phyloP scores from a whole-genome alignment of 2,113 vertebrate genomes.

The Nannobrachium achirus region DNA sequence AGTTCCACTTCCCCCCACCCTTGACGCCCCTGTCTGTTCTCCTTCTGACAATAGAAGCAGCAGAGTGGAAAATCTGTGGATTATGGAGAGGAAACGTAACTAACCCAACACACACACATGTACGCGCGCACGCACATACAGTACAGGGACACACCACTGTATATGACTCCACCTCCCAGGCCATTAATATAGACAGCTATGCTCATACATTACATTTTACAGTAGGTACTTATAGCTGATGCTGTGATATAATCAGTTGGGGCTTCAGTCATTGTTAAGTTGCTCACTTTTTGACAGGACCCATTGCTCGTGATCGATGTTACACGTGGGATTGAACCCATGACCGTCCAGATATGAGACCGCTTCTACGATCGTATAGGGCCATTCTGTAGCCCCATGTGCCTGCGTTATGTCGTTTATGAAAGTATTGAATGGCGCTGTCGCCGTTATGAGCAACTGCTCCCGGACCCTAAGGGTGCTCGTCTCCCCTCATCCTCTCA shows the following conservation, averaged over 20 bases:
- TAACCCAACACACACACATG: constrained; percentile 30
- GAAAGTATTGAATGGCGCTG: constrained; percentile 48
- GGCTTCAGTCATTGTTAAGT: no score
- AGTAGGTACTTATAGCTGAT: no score
- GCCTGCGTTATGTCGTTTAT: constrained; percentile 37
- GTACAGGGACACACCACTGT: background rate
- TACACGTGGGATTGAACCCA: no score
- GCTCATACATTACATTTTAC: background rate
- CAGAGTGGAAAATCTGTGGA: constrained; percentile 69
- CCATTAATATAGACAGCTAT: constrained; percentile 50
- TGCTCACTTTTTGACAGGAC: no score
- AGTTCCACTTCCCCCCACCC: no score
- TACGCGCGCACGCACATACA: constrained; percentile 15
- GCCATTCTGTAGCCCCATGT: constrained; percentile 7
- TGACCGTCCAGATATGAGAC: no score
- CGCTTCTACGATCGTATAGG: no score
- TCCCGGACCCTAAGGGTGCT: constrained; percentile 37
- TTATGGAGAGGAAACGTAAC: constrained; percentile 44
- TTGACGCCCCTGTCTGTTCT: constrained; percentile 53
- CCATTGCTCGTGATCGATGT: no score
- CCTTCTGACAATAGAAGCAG: constrained; percentile 61
- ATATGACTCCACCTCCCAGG: background rate
- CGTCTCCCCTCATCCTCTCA: constrained; percentile 59
- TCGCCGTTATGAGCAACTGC: constrained; percentile 65
- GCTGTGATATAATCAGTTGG: no score